These are phyloP conservation scores for Chaitophorus viminalis DNA, from an alignment of 2,888 invertebrate genomes.

Conservation along the genomic window DNA sequence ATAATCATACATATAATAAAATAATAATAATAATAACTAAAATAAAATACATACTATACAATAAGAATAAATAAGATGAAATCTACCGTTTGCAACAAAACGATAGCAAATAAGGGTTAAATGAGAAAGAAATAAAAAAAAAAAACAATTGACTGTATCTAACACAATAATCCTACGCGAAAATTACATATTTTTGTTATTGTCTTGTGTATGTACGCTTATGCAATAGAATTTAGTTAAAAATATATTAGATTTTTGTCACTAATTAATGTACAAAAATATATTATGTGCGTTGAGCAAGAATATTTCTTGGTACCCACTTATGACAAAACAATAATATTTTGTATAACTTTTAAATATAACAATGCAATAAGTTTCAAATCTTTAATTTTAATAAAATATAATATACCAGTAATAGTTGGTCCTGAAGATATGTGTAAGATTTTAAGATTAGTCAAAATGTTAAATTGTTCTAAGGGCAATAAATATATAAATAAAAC, in stretches of 20 bases:
- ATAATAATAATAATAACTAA: conserved; percentile 61
- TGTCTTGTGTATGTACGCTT: conserved; percentile 1
- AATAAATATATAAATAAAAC: conserved; percentile 51
- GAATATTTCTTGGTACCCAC: conserved; percentile 20
- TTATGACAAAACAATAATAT: conserved; percentile 15
- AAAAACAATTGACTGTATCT: conserved; percentile 36
- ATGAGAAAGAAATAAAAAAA: conserved; percentile 6
- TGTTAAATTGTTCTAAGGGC: conserved; percentile 60
- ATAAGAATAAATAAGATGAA: conserved; percentile 61
- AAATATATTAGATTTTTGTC: conserved; percentile 39
- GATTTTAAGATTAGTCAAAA: conserved; percentile 52
- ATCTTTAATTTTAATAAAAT: conserved; percentile 17
- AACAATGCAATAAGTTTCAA: background rate
- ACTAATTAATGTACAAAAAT: conserved; percentile 48
- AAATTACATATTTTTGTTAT: conserved; percentile 35
- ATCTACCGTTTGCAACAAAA: conserved; percentile 18
- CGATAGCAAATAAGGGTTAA: conserved; percentile 21
- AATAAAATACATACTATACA: conserved; percentile 62
- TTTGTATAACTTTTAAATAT: conserved; percentile 39
- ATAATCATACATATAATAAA: conserved; percentile 53
- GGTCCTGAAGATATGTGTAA: conserved; percentile 34
- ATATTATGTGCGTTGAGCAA: conserved; percentile 52
- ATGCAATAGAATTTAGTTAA: conserved; percentile 9
- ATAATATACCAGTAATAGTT: background rate
- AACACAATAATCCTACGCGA: background rate